Evolutionary conservation across 1,140 invertebrate genomes (phyloP), one percentile per base, ranked within the genome.

Genomic region (Trachymyrmex cornetzi): DNA sequence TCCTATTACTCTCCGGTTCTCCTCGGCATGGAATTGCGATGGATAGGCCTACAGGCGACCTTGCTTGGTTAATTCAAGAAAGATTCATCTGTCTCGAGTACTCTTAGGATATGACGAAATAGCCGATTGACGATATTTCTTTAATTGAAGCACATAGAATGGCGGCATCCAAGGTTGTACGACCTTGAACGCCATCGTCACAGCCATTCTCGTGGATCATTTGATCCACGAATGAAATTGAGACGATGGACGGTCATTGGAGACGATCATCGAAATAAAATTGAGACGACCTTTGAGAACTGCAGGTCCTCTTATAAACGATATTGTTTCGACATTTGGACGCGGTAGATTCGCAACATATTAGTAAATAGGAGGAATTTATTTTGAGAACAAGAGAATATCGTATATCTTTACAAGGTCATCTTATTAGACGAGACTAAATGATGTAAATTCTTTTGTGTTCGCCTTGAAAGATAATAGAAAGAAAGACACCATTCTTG

Each of bases 11-110:
- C 38, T 44, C 38, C 11, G 19, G 38, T 19, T 44, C 50, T 16
- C 4, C 59, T 38, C 55, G 34, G 0, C 19, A 14, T 3, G 19
- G 19, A 63, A 79, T 44, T 12, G 12, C 27, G 14, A 53, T 16
- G 12, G 48, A 30, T 22, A 55, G 48, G 9, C 12, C 1, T 59
- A 34, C 12, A 34, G 5, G n/a, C 27, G 16, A 5, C 30, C 48
- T 55, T 81, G 64, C n/a, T 5, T 81, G 16, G 30, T 27, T 81
- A 71, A 81, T 57, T 81, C 50, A 71, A 67, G 14, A 44, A 69
- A 71, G 44, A 71, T 81, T 81, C n/a, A 69, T 69, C 63, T 81
- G 48, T 55, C 30, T 24, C 48, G 77, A 53, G 22, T 34, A 12
- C n/a, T 69, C 30, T 38, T 48, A n/a, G 30, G 2, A 12, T 53